Evolutionary conservation across 2,888 invertebrate genomes (phyloP).

Genomic region (Orchestes rusci): DNA sequence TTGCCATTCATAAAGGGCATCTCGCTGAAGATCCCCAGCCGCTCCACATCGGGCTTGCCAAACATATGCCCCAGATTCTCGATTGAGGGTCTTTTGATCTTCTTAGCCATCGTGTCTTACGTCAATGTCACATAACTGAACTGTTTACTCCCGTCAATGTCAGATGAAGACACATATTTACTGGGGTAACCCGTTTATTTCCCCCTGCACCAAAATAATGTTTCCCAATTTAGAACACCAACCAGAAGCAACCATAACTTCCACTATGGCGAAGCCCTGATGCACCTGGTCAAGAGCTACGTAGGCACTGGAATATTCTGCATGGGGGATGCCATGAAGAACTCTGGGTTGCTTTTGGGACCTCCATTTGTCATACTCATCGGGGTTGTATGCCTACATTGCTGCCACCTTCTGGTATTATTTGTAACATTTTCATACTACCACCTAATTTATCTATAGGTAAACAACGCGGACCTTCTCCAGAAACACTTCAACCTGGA

Average conservation of each 20-base stretch:
- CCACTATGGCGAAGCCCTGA: conserved; percentile 13
- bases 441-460: conserved; percentile 7
- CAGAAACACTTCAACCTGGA: conserved; percentile 8
- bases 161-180: conserved; percentile 10
- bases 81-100: no score
- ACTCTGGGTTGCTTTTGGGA: conserved; percentile 12
- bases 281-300: conserved; percentile 16
- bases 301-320: conserved; percentile 16
- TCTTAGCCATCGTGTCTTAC: no score
- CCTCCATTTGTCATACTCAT: conserved; percentile 8
- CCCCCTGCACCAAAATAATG: no score
- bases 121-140: no score
- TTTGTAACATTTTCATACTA: neutral
- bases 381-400: conserved; percentile 14
- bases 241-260: conserved; percentile 14
- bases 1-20: conserved; percentile 41
- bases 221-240: conserved; percentile 5
- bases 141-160: no score
- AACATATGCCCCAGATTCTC: conserved; percentile 26
- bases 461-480: conserved; percentile 10
- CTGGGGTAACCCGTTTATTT: no score
- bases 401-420: conserved; percentile 15
- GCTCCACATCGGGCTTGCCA: conserved; percentile 42
- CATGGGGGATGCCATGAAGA: conserved; percentile 16
- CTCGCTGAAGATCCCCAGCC: conserved; percentile 44